phyloP scores from a whole-genome alignment of 2,888 invertebrate species.

The Chrysolina haemoptera region DNA sequence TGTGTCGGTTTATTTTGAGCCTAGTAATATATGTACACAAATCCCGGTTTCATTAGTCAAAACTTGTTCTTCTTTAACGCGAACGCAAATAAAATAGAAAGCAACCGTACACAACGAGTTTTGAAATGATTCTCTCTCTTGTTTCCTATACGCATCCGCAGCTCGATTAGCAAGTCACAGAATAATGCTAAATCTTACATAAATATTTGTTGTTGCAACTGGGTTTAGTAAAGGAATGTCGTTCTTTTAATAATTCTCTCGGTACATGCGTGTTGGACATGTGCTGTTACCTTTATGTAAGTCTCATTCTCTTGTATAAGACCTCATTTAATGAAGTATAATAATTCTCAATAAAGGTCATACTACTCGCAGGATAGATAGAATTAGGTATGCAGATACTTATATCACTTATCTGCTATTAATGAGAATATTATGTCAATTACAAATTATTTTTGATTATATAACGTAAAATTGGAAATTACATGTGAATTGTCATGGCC shows the following conservation, averaged over 20 bases:
- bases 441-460: background rate
- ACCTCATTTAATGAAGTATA: conserved; percentile 8
- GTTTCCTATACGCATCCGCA: background rate
- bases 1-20: too few species aligned
- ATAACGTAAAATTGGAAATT: background rate
- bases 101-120: too few species aligned
- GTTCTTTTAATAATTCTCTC: conserved; percentile 19
- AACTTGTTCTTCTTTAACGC: too few species aligned
- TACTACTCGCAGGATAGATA: background rate
- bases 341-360: conserved; percentile 25
- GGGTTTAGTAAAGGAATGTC: conserved; percentile 28
- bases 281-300: conserved; percentile 36
- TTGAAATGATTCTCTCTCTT: too few species aligned
- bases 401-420: background rate
- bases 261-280: conserved; percentile 29
- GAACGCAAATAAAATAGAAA: too few species aligned
- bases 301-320: conserved; percentile 8
- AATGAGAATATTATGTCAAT: conserved; percentile 3
- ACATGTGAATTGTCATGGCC: background rate
- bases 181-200: conserved; percentile 26
- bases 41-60: too few species aligned
- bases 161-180: background rate
- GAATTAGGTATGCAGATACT: conserved; percentile 4
- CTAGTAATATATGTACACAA: too few species aligned
- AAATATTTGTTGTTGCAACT: conserved; percentile 33